Base-by-base conservation (phyloP, 1,140 invertebrate genomes). In the Philopotamus ludificatus region DNA sequence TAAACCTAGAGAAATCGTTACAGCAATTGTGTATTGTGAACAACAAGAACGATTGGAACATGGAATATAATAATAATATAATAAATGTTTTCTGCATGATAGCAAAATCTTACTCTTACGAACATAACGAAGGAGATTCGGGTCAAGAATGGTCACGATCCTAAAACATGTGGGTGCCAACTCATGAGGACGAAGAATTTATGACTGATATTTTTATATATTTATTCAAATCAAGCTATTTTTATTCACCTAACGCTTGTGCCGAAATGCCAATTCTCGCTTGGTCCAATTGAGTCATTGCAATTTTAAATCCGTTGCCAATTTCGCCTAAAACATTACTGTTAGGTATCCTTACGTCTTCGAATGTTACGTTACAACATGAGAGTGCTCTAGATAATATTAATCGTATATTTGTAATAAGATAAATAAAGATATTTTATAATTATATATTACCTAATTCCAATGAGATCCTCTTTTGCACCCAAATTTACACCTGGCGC, bases 221-320 rank as follows among this genome's bases (percentile, higher is more conserved):
- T n/a, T n/a, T 39, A 39, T 39, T n/a, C 25, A 4, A 39, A 39
- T 39, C 34, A 7, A 39, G 7, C 7, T 39, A 8, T 54, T 1
- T 54, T 55, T 21, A 71, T 74, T 72, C 41, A 79, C 78, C 79
- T 12, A 94, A 75, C 54, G 91, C 92, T 77, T 94, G 92, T 1
- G 86, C 82, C 7, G 92, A 90, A 71, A 95, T 90, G 0, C 92
- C 92, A 57, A 94, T 91, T 72, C 92, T 80, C 0, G 88, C 93
- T 73, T 84, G 82, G 77, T 92, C 89, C 18, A 85, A 73, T 71
- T 84, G 83, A 20, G 62, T 84, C 94, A 96, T 96, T 18, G 94
- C 94, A 68, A 95, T 93, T 81, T 89, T 89, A 76, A 95, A 95
- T 8, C 92, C 92, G 71, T 85, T 81, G n/a, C 87, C 88, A 28